Evolutionary conservation across 1,140 invertebrate genomes (phyloP).

Genomic region (Megathymus violae): DNA sequence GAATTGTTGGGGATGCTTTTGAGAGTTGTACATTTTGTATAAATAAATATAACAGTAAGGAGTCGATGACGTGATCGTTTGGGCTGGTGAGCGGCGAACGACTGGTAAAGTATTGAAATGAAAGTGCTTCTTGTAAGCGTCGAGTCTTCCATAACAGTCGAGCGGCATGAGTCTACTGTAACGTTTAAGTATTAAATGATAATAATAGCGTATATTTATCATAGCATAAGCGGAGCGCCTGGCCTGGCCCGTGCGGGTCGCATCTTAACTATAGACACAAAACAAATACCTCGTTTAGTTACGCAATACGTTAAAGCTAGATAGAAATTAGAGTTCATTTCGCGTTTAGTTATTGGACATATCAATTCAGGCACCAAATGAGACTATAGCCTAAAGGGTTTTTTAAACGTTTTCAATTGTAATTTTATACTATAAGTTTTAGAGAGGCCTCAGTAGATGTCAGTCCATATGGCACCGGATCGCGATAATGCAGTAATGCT

Average conservation of each 20-base stretch:
- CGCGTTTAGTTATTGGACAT: slow-evolving; percentile 80
- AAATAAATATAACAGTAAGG: slow-evolving; percentile 75
- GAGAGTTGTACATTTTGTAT: slow-evolving; percentile 81
- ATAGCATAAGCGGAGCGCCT: slow-evolving; percentile 69
- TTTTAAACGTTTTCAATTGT: slow-evolving; percentile 72
- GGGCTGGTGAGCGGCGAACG: slow-evolving; percentile 68
- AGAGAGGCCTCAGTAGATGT: slow-evolving; percentile 42
- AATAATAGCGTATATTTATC: slow-evolving; percentile 80
- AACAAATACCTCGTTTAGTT: slow-evolving; percentile 82
- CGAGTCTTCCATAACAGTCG: slow-evolving; percentile 82
- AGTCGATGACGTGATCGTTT: slow-evolving; percentile 72
- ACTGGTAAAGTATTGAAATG: slow-evolving; percentile 76
- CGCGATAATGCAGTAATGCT: too few relatives aligned
- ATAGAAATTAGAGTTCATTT: slow-evolving; percentile 72
- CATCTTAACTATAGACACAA: slow-evolving; percentile 75
- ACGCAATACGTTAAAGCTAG: slow-evolving; percentile 74
- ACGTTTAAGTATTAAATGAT: slow-evolving; percentile 82
- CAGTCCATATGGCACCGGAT: too few relatives aligned
- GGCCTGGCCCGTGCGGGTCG: slow-evolving; percentile 60
- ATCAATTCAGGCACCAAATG: slow-evolving; percentile 82
- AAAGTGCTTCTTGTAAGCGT: slow-evolving; percentile 80
- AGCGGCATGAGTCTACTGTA: slow-evolving; percentile 69
- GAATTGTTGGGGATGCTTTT: slow-evolving; percentile 69
- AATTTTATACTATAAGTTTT: slow-evolving; percentile 58
- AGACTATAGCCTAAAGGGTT: slow-evolving; percentile 76